Base-by-base conservation (phyloP, 2,797 vertebrate species). In the Neosalanx taihuensis region DNA sequence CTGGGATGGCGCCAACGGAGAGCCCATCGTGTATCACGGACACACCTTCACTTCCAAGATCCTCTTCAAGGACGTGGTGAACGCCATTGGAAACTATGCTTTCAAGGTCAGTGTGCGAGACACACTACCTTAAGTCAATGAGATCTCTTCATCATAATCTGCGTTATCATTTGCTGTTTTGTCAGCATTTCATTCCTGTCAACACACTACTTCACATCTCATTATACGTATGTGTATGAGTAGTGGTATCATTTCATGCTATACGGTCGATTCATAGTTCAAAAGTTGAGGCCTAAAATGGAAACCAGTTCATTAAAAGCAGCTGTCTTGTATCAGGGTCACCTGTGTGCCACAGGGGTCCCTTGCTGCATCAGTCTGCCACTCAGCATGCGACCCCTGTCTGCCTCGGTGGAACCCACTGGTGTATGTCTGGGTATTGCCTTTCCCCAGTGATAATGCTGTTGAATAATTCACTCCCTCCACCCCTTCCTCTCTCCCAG, bases 41-140 rank as follows among this genome's bases (percentile, higher is more conserved):
- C 94, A 96, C 85, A 97, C 97, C 0, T 91, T 99, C 78, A 97
- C 97, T 72, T 96, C 97, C 64, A 97, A 96, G 81, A 98, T 99
- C 82, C 91, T 92, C 41, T 98, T 98, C 84, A 94, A 93, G 81
- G 97, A 98, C 66, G 97, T 98, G 15, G 88, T 98, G 85, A 89
- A 78, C 0, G 91, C 93, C 1, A 75, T 99, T 71, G 90, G 87
- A 29, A 95, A 95, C 81, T 99, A 98, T 2, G 95, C 96, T 69
- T 98, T 99, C 76, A 93, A 93, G 91, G 95, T 93, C 76, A 2
- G 41, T 46, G 41, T 9, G 41, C 41, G 10, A 46, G 9, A 46
- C 10, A 46, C 41, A 46, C 41, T 49, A 18, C 46, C 57, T 59
- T 4, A 6, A 31, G 17, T 51, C 49, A 53, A 26, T 29, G 7